These are phyloP conservation scores for Microdon myrmicae DNA, from an alignment of 2,888 invertebrate species.

Conservation along the genomic window DNA sequence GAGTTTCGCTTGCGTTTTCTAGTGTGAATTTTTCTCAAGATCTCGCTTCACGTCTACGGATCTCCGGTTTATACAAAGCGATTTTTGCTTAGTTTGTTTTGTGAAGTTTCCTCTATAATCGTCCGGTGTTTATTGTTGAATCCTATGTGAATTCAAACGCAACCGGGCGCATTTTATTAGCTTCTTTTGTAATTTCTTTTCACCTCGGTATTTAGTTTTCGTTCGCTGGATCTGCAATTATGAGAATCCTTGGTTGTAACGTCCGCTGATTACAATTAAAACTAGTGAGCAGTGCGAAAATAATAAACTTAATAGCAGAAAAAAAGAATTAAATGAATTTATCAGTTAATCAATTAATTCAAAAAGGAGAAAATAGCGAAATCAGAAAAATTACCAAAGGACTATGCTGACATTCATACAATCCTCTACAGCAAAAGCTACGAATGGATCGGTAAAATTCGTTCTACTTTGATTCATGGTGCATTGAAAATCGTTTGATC, in stretches of 20 bases:
- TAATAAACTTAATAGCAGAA: slow-evolving; percentile 2
- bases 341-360: too few relatives aligned
- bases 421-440: too few relatives aligned
- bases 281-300: slow-evolving; percentile 17
- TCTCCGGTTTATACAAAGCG: neutral
- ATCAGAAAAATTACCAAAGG: slow-evolving; percentile 19
- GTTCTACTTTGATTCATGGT: too few relatives aligned
- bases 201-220: slow-evolving; percentile 21
- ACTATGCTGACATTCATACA: too few relatives aligned
- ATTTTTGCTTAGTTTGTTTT: neutral
- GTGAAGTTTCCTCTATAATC: slow-evolving; percentile 1
- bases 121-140: slow-evolving; percentile 1
- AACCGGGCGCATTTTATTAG: slow-evolving; percentile 7
- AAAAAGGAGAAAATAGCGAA: slow-evolving; percentile 22
- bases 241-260: slow-evolving; percentile 14
- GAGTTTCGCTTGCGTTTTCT: neutral
- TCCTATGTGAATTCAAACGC: slow-evolving; percentile 15
- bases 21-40: neutral
- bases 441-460: too few relatives aligned
- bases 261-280: slow-evolving; percentile 5
- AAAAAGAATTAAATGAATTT: slow-evolving; percentile 2
- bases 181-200: slow-evolving; percentile 31
- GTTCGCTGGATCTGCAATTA: slow-evolving; percentile 24
- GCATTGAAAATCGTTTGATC: too few relatives aligned
- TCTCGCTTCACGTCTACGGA: neutral